phyloP scores from a whole-genome alignment of 2,113 vertebrate species.

The Crocuta crocuta region DNA sequence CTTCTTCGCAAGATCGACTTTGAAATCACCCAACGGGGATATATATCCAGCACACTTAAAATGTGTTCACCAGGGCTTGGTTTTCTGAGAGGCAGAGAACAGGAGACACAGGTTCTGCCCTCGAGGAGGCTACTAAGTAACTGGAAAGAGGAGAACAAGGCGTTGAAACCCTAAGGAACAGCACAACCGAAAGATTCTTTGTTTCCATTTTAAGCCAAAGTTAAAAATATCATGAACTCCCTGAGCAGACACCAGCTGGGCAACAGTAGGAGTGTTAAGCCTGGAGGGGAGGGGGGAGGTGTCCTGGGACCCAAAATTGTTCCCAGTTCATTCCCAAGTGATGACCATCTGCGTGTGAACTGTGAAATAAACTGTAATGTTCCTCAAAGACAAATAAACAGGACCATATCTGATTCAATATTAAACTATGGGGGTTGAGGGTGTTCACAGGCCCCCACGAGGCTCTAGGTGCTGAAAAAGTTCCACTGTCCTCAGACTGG shows the following conservation, averaged over 20 bases:
- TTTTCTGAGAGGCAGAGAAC: background rate
- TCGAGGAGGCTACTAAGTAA: background rate
- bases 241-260: background rate
- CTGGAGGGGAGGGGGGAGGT: background rate
- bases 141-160: background rate
- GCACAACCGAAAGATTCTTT: background rate
- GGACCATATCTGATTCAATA: background rate
- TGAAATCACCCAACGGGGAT: background rate
- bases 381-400: conserved; percentile 10
- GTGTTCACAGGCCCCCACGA: background rate
- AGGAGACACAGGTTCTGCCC: background rate
- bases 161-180: background rate
- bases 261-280: background rate
- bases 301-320: background rate
- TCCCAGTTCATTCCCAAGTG: background rate
- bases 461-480: background rate
- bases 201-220: conserved; percentile 39
- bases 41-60: background rate
- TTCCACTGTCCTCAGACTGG: background rate
- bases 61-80: background rate
- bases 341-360: background rate
- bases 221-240: conserved; percentile 43
- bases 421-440: background rate
- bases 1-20: background rate
- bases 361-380: background rate